These are phyloP conservation scores for Ctenomys sociabilis DNA, from an alignment of 2,113 vertebrate species.

Conservation along the genomic window DNA sequence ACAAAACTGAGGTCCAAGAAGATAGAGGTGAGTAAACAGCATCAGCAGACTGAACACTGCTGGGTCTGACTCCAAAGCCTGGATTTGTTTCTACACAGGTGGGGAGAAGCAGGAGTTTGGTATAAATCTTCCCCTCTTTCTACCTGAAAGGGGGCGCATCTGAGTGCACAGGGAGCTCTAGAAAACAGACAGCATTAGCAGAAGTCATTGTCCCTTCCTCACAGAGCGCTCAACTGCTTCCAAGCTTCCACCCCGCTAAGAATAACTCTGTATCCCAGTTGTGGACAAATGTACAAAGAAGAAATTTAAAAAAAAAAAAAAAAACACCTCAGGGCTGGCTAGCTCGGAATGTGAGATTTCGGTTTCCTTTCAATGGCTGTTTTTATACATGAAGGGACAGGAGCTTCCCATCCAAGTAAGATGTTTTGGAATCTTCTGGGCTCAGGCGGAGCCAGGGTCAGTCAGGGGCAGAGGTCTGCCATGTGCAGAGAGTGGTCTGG, in stretches of 20 bases:
- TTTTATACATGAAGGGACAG: constrained; percentile 47
- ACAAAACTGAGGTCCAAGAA: neutral
- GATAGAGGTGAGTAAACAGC: neutral
- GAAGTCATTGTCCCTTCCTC: neutral
- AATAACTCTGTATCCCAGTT: neutral
- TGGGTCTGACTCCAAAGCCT: neutral
- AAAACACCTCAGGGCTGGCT: neutral
- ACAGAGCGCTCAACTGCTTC: neutral
- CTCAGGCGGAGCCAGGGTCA: neutral
- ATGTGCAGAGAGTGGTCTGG: neutral
- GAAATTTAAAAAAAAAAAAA: neutral
- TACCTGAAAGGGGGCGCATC: neutral
- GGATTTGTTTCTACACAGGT: neutral
- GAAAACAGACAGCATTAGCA: neutral
- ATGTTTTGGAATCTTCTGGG: neutral
- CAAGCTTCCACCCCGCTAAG: neutral
- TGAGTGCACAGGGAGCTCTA: neutral
- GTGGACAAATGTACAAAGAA: neutral
- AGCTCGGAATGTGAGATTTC: neutral
- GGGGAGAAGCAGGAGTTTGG: neutral
- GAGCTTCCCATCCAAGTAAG: constrained; percentile 1
- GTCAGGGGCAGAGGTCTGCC: neutral
- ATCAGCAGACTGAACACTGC: neutral
- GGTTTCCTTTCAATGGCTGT: neutral
- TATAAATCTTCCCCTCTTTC: neutral